A percentile compares a stretch with the other conserved stretches of the same genome.
Evolutionary conservation across 2,797 vertebrate species (phyloP).

Genomic region (Chrosomus eos): DNA sequence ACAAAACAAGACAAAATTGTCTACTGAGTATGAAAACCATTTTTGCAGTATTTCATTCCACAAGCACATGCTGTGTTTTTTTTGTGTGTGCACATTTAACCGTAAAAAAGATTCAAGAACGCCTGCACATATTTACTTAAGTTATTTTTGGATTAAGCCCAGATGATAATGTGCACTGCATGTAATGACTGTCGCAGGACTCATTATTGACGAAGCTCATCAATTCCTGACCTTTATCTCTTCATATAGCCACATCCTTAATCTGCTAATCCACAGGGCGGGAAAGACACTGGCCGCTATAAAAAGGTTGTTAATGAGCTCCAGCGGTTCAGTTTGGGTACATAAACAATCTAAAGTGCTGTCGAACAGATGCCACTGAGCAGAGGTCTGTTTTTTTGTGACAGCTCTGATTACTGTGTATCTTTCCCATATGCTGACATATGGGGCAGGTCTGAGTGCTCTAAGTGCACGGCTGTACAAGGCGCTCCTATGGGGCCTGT

Average conservation of each 20-base stretch:
- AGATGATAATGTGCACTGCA: constrained; percentile 5
- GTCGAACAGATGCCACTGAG: constrained; percentile 40
- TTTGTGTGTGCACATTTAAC: background rate
- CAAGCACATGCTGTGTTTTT: background rate
- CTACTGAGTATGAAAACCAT: background rate
- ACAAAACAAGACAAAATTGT: background rate
- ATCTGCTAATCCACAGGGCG: constrained; percentile 41
- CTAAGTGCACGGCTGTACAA: constrained; percentile 41
- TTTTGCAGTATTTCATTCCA: background rate
- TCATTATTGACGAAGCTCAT: constrained; percentile 46
- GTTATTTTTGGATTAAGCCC: constrained; percentile 18
- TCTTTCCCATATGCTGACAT: constrained; percentile 50
- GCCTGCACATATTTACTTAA: background rate
- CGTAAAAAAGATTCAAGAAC: background rate
- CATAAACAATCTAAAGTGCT: constrained; percentile 36
- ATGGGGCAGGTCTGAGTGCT: constrained; percentile 47
- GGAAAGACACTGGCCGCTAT: constrained; percentile 34
- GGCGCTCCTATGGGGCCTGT: constrained; percentile 34
- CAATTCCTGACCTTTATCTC: constrained; percentile 44
- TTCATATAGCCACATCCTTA: constrained; percentile 30
- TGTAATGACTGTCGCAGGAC: constrained; percentile 19
- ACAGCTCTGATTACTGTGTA: constrained; percentile 53
- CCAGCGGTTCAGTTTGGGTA: constrained; percentile 27
- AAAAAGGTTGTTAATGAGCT: constrained; percentile 33
- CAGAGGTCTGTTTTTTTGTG: constrained; percentile 39